A percentile compares a stretch with the other conserved stretches of the same genome.
Conservation (phyloP, 2,113 vertebrate species). For the Coracopsis vasa region DNA sequence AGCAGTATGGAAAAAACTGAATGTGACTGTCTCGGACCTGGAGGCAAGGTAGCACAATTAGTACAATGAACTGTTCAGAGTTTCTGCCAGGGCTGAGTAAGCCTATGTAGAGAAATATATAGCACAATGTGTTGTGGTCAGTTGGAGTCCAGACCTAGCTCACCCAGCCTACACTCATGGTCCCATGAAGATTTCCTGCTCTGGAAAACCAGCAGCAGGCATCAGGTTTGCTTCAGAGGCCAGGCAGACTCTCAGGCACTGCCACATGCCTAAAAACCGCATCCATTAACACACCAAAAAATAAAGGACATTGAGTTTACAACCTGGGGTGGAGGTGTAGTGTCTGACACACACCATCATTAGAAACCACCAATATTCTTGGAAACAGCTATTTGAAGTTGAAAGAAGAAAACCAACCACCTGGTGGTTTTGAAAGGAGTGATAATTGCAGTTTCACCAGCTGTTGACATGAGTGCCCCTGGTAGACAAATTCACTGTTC, state of each 20-base stretch:
- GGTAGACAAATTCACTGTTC: neutral
- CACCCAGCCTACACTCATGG: neutral
- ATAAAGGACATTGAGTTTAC: neutral
- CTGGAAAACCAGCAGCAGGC: neutral
- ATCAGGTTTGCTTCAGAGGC: neutral
- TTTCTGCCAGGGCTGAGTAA: neutral
- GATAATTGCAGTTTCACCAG: neutral
- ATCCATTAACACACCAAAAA: neutral
- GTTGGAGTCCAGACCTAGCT: neutral
- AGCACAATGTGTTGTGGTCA: neutral
- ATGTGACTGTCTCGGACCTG: neutral
- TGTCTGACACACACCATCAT: neutral
- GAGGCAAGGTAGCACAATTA: neutral
- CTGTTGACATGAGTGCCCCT: neutral
- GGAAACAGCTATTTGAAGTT: neutral
- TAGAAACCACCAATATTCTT: neutral
- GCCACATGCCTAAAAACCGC: neutral
- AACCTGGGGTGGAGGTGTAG: too few relatives aligned
- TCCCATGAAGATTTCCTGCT: neutral
- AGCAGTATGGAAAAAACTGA: neutral
- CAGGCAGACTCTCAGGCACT: neutral
- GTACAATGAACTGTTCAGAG: neutral
- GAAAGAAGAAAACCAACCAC: neutral
- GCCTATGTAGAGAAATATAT: neutral
- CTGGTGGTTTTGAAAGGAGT: neutral